Evolutionary conservation across 1,140 invertebrate genomes (phyloP).

Genomic region (Papilio aristodemus): DNA sequence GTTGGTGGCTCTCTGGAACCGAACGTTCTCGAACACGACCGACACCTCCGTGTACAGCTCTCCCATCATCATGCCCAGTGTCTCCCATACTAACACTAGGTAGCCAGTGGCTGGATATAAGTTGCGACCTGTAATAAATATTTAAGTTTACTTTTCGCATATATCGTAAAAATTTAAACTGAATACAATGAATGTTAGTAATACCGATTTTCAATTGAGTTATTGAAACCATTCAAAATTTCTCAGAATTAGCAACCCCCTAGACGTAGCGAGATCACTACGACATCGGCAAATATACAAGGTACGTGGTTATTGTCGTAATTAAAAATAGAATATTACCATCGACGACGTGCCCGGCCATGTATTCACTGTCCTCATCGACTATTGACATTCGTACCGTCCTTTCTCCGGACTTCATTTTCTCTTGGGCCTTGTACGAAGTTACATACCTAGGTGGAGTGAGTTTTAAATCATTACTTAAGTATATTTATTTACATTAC

Average conservation of each 20-base stretch:
- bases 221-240: no score
- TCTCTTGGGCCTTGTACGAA: constrained; percentile 82
- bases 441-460: constrained; percentile 81
- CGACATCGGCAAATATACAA: no score
- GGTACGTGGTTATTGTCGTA: no score
- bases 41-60: constrained; percentile 86
- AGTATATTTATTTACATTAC: no score
- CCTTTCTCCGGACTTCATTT: constrained; percentile 84
- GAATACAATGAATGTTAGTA: no score
- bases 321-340: constrained; percentile 69
- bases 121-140: constrained; percentile 83
- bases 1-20: constrained; percentile 91
- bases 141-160: no score
- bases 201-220: no score
- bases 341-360: constrained; percentile 93
- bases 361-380: constrained; percentile 87
- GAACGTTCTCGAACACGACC: constrained; percentile 93
- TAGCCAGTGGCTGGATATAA: constrained; percentile 95
- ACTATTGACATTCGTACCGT: constrained; percentile 82
- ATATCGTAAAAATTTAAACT: no score
- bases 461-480: constrained; percentile 21
- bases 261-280: no score
- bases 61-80: constrained; percentile 88
- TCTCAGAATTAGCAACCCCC: no score
- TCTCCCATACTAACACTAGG: constrained; percentile 92